Base-by-base conservation (phyloP, 2,888 invertebrate genomes). In the Dexiosoma caninum region DNA sequence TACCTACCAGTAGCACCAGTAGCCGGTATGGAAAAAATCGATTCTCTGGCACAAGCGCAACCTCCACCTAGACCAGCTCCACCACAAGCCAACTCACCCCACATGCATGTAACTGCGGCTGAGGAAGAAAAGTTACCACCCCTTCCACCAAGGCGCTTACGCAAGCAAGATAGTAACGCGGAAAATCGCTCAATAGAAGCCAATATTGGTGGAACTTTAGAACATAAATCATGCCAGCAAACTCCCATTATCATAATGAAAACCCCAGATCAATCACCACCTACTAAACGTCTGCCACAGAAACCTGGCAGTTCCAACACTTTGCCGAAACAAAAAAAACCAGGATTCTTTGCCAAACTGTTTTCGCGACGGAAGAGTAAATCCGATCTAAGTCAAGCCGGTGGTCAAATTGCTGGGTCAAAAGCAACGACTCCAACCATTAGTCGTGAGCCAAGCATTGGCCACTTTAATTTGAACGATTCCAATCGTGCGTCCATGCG, bases 131-230 rank as follows among this genome's bases (percentile, higher is more conserved):
- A 93, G 83, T 91, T 95, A 49, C 96, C 96, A 1, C 96, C 96
- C 0, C 86, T 96, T 72, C 96, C 96, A 0, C 96, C 96, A 0
- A 96, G 96, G 87, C 93, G 96, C 59, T 91, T 93, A 2, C 93
- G 93, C 66, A 94, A 93, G 14, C 90, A 92, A 23, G 90, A 89
- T 76, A 88, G 87, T 78, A 89, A 88, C 60, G 87, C 86, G 0
- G 89, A 90, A 83, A 89, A 89, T 72, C 87, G 86, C 19, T 86
- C 88, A 12, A 86, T 87, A 7, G 86, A 86, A 55, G 87, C 86
- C 0, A 88, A 86, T 70, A 67, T 59, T 19, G 70, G 40, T 12
- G 66, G 55, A 4, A 75, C 60, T 21, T 57, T 79, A 35, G 84
- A 83, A 8, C 82, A 81, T 21, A 82, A 80, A 35, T 77, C 84